Evolutionary conservation across 1,140 invertebrate genomes (phyloP).

Genomic region (Hyles euphorbiae): DNA sequence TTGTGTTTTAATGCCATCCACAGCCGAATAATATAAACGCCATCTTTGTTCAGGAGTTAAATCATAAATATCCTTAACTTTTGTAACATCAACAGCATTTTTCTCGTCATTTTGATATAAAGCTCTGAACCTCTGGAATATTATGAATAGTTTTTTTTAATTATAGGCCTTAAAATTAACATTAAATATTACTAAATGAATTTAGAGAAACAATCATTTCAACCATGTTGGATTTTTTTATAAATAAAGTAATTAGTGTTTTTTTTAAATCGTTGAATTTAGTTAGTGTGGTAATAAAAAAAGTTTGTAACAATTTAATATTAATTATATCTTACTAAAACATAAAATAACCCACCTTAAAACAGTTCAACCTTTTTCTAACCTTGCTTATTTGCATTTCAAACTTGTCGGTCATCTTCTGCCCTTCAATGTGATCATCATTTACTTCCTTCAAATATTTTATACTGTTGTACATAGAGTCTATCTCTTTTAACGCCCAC

Average conservation of each 20-base stretch:
- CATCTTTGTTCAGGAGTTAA: slow-evolving; percentile 42
- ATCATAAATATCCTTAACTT: slow-evolving; percentile 36
- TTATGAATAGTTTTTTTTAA: neutral
- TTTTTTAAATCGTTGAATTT: too few relatives aligned
- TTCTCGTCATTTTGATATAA: slow-evolving; percentile 17
- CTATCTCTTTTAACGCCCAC: slow-evolving; percentile 44
- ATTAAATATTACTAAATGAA: neutral
- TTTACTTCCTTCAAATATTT: slow-evolving; percentile 46
- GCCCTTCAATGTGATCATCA: slow-evolving; percentile 28
- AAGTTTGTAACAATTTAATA: too few relatives aligned
- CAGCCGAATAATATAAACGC: slow-evolving; percentile 40
- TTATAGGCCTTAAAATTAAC: too few relatives aligned
- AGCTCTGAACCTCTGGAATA: slow-evolving; percentile 38
- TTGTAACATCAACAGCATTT: slow-evolving; percentile 4
- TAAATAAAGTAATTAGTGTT: too few relatives aligned
- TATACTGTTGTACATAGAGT: slow-evolving; percentile 47
- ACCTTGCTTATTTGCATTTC: slow-evolving; percentile 36
- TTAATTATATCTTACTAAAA: too few relatives aligned
- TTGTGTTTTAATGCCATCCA: slow-evolving; percentile 32
- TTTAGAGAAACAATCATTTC: neutral
- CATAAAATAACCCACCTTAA: slow-evolving; percentile 38
- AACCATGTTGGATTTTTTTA: too few relatives aligned
- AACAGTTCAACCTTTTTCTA: slow-evolving; percentile 39
- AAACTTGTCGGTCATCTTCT: slow-evolving; percentile 46
- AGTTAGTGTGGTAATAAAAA: too few relatives aligned